Base-by-base conservation (phyloP, 1,140 invertebrate species). In the Nymphalis io region DNA sequence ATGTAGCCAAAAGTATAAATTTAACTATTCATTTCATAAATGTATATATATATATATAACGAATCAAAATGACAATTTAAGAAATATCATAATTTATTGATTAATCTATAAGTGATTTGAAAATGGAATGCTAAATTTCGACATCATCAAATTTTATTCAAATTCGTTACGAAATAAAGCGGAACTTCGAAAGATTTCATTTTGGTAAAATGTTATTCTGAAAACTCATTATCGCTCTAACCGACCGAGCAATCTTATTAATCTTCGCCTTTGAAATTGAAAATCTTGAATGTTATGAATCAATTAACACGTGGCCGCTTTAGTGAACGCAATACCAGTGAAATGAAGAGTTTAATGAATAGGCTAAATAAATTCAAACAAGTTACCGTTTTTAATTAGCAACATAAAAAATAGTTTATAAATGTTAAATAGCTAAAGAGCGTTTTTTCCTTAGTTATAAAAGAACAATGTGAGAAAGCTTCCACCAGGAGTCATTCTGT, bases 171-270 rank as follows among this genome's bases (percentile, higher is more conserved):
- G 67, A 75, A 78, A 83, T 78, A 79, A 80, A 79, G 75, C 78
- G 78, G 66, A 71, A 75, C 76, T 75, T 68, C 58, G 76, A 73
- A 83, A 79, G 78, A 78, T 75, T 78, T 83, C 79, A 76, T 85
- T 79, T 75, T 79, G 68, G 74, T 80, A 80, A 83, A 85, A 82
- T 81, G 79, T 83, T 87, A 87, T 82, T 78, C 79, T 75, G 78
- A 74, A 89, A 87, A 89, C 85, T 89, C 86, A 90, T 90, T 89
- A 90, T 81, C 80, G 74, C 80, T 79, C 76, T 84, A 86, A 87
- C 85, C 83, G 78, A 77, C 83, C 83, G 75, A 82, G 79, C 85
- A 85, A 88, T 87, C 84, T 85, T 84, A 89, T 83, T 89, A 90
- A 88, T 86, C 83, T 84, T 83, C 76, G 75, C 72, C 78, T 81